These are phyloP conservation scores for Chrysotoxum bicinctum DNA, from an alignment of 2,888 invertebrate species.

Conservation along the genomic window DNA sequence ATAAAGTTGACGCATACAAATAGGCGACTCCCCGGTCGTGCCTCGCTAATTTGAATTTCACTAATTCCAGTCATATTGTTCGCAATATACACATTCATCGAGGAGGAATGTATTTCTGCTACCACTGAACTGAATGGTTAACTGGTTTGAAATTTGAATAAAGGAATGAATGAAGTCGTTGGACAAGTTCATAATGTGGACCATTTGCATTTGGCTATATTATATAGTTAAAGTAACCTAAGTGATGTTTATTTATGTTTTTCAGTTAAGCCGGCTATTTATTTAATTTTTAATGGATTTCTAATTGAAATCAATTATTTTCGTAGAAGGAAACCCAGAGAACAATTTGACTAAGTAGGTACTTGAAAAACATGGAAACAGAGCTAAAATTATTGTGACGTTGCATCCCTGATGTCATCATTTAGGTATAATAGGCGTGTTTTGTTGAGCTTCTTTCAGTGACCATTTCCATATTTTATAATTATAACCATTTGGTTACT, in stretches of 20 bases:
- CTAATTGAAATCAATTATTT: background rate
- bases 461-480: no score
- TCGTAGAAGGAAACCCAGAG: background rate
- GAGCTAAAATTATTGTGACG: no score
- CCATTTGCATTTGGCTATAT: conserved; percentile 9
- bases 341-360: no score
- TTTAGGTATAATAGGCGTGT: no score
- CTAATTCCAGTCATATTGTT: conserved; percentile 18
- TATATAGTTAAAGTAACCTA: background rate
- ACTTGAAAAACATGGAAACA: no score
- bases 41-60: conserved; percentile 26
- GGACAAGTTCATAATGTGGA: background rate
- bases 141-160: conserved; percentile 1
- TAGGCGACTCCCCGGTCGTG: conserved; percentile 24
- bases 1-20: conserved; percentile 27
- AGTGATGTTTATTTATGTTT: background rate
- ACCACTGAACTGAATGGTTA: conserved; percentile 40
- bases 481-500: no score
- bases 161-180: conserved; percentile 10
- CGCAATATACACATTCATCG: conserved; percentile 50
- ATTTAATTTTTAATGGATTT: background rate
- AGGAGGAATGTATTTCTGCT: conserved; percentile 50
- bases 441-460: no score
- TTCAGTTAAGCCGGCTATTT: background rate
- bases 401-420: no score